Evolutionary conservation across 1,140 invertebrate genomes (phyloP), one percentile per base, ranked within the genome.

Genomic region (Sinella curviseta): DNA sequence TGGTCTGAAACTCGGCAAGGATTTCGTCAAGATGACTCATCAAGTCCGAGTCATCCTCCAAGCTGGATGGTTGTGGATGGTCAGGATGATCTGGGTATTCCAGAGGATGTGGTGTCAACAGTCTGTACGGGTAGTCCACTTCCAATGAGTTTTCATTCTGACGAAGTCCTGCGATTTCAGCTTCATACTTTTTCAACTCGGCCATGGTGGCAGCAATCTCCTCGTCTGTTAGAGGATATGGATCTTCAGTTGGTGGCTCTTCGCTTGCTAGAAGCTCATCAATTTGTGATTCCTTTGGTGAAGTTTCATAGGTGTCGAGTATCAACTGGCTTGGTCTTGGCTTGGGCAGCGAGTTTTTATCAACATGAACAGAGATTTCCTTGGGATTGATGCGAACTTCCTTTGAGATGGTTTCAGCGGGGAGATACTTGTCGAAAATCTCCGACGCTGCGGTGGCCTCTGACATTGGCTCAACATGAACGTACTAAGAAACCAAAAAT

Each of bases 341-440:
- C 79, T 91, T 91, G 55, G 91, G 89, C 82, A 89, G 88, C 93
- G 94, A 94, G 84, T 94, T 93, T 57, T 79, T 75, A 31, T 76
- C 75, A 20, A 79, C 55, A 24, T 79, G 73, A 3, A 36, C 48
- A 39, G 34, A 74, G n/a, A 79, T 79, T 76, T 76, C 73, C 34
- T 79, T 79, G 12, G 65, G 65, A 33, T 70, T 70, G 8, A 70
- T 70, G 12, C 65, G 26, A 8, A 70, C 65, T 24, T 70, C 65
- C 24, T 70, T 70, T 30, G 65, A 8, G 12, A 70, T n/a, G 8
- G 65, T 31, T 33, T 70, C 65, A 1, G 31, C 2, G 8, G 65
- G 26, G 4, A 70, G n/a, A 33, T 70, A 70, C 31, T 70, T 70
- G 24, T 70, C 65, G n/a, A 70, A 70, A 14, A 3, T 24, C 55